Evolutionary conservation across 2,888 invertebrate species (phyloP).

Genomic region (Phaonia tiefii): DNA sequence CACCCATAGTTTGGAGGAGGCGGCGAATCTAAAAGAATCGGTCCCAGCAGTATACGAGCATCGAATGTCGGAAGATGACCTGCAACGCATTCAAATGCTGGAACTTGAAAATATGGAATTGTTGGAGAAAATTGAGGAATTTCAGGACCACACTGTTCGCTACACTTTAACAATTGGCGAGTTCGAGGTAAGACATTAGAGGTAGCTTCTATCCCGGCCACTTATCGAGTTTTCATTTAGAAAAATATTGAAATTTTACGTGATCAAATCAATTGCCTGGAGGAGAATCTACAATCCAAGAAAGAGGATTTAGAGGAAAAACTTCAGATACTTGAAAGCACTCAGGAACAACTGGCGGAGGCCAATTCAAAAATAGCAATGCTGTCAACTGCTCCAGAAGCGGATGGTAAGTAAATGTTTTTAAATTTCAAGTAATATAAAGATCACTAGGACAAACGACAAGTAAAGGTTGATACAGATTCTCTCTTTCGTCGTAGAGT

Average conservation of each 20-base stretch:
- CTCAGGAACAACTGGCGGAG: conserved; percentile 78
- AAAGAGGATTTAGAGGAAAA: conserved; percentile 78
- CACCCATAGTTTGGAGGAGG: conserved; percentile 65
- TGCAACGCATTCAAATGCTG: conserved; percentile 62
- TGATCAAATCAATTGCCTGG: conserved; percentile 77
- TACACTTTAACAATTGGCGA: conserved; percentile 75
- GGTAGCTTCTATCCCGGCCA: not conserved
- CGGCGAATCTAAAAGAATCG: conserved; percentile 36
- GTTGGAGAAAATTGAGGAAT: conserved; percentile 75
- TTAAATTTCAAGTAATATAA: too few relatives aligned
- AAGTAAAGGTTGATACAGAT: too few relatives aligned
- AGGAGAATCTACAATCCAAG: conserved; percentile 78
- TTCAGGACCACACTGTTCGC: conserved; percentile 71
- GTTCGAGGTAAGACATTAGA: conserved; percentile 72
- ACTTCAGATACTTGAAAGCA: conserved; percentile 75
- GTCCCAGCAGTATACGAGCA: conserved; percentile 36
- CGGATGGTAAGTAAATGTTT: conserved; percentile 74
- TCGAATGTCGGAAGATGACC: conserved; percentile 52
- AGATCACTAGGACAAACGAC: too few relatives aligned
- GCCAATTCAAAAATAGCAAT: conserved; percentile 76
- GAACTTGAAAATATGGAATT: conserved; percentile 77
- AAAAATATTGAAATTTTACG: conserved; percentile 76
- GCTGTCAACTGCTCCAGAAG: conserved; percentile 73
- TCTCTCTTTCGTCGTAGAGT: too few relatives aligned
- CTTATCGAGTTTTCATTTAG: conserved; percentile 65